Percentiles rank a stretch among this genome's conserved stretches.
These are phyloP conservation scores for Nixonia krombeini DNA, from an alignment of 1,140 invertebrate genomes.

Conservation along the genomic window DNA sequence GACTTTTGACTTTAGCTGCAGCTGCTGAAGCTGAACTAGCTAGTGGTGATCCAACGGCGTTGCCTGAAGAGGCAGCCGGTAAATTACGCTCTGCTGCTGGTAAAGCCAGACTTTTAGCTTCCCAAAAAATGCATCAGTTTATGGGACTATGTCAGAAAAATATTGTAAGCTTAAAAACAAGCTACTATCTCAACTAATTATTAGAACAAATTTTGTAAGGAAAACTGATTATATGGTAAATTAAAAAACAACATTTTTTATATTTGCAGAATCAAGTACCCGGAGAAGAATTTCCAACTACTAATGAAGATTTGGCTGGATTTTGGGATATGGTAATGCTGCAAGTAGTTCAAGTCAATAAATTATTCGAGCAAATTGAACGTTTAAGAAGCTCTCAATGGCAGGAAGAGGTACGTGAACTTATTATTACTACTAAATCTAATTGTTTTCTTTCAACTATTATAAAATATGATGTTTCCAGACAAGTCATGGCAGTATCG, in stretches of 20 bases:
- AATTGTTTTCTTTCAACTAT: too few species aligned
- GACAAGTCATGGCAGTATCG: too few species aligned
- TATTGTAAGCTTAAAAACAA: constrained; percentile 82
- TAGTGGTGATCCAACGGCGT: constrained; percentile 37
- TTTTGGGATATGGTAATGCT: constrained; percentile 98
- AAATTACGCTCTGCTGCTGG: constrained; percentile 89
- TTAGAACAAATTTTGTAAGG: too few species aligned
- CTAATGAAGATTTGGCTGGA: constrained; percentile 89
- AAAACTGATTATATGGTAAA: too few species aligned
- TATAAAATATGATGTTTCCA: too few species aligned
- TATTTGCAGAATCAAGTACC: constrained; percentile 76
- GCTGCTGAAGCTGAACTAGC: constrained; percentile 79
- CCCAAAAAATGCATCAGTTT: constrained; percentile 96
- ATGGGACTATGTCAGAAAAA: constrained; percentile 87
- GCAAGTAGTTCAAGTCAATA: constrained; percentile 87
- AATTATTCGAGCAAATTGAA: constrained; percentile 84
- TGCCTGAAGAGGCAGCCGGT: constrained; percentile 85
- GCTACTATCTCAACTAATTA: too few species aligned
- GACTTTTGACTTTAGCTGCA: constrained; percentile 78
- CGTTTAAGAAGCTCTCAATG: constrained; percentile 80
- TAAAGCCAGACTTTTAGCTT: constrained; percentile 89
- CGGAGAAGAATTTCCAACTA: constrained; percentile 89
- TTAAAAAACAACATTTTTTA: too few species aligned
- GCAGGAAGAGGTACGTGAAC: constrained; percentile 74
- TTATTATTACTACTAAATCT: background rate